Evolutionary conservation across 1,140 invertebrate species (phyloP).

Genomic region (Drosophila trapezifrons): DNA sequence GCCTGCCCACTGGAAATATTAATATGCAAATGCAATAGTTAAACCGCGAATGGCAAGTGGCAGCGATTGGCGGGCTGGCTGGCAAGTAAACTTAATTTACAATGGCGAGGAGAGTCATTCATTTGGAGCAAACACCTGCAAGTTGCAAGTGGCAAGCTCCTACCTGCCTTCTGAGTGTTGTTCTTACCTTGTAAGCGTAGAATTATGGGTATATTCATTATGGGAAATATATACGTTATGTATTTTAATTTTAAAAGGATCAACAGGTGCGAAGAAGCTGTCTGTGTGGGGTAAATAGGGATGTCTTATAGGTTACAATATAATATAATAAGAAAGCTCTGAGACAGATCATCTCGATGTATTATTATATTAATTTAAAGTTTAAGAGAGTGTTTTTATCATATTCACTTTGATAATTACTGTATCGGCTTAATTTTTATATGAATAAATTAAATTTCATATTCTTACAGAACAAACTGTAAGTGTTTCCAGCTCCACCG

Average conservation of each 20-base stretch:
- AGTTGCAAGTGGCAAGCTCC: slow-evolving; percentile 40
- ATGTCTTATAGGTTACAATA: too few species aligned
- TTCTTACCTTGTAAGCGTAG: not conserved
- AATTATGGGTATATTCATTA: not conserved
- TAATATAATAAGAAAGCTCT: too few species aligned
- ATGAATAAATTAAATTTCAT: too few species aligned
- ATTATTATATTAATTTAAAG: too few species aligned
- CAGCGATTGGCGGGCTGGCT: slow-evolving; percentile 12
- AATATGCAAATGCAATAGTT: slow-evolving; percentile 43
- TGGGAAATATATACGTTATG: not conserved
- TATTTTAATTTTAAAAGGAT: not conserved
- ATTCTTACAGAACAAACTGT: too few species aligned
- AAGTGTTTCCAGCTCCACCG: not conserved
- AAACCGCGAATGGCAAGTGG: slow-evolving; percentile 34
- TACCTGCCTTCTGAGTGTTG: slow-evolving; percentile 12
- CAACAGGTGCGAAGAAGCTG: not conserved
- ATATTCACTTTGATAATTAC: too few species aligned
- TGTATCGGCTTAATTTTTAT: too few species aligned
- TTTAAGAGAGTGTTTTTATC: too few species aligned
- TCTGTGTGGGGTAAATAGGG: too few species aligned
- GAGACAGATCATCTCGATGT: too few species aligned
- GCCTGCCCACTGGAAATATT: slow-evolving; percentile 42
- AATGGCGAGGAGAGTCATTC: slow-evolving; percentile 66
- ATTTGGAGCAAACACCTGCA: slow-evolving; percentile 78
- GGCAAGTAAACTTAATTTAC: slow-evolving; percentile 75